phyloP scores from a whole-genome alignment of 92 coral and sea anemone species.

The Micromussa lordhowensis region DNA sequence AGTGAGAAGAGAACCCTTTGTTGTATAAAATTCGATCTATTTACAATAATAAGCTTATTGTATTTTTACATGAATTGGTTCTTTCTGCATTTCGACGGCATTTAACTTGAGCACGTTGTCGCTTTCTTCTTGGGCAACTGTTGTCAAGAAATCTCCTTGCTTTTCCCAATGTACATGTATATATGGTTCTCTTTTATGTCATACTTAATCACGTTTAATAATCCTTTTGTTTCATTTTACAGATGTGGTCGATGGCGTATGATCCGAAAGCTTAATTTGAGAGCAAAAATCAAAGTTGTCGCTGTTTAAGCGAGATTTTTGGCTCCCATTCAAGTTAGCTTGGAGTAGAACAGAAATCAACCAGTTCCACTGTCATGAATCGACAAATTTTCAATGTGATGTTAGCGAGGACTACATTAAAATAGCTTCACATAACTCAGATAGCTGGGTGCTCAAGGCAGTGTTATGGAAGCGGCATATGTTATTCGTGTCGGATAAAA shows the following conservation, averaged over 20 bases:
- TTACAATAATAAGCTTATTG: not conserved
- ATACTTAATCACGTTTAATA: not conserved
- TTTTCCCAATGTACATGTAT: not conserved
- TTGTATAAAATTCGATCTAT: not conserved
- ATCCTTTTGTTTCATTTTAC: not conserved
- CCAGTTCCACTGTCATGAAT: not conserved
- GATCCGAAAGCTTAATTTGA: not conserved
- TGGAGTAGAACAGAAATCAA: not conserved
- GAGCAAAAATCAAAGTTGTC: not conserved
- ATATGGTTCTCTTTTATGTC: not conserved
- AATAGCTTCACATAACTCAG: not conserved
- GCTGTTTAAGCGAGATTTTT: not conserved
- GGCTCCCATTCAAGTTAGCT: not conserved
- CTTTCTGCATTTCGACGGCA: not conserved
- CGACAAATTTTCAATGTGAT: not conserved
- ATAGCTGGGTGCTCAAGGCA: not conserved
- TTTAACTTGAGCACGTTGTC: not conserved
- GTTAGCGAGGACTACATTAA: constrained; percentile 1
- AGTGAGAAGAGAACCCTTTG: not conserved
- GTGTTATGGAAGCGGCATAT: not conserved
- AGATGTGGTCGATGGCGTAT: not conserved
- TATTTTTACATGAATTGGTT: not conserved
- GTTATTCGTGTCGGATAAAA: not conserved
- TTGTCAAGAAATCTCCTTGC: not conserved
- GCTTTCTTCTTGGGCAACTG: not conserved